A percentile compares a stretch with the other conserved stretches of the same genome.
Conservation (phyloP, 2,888 invertebrate species). For the Sphecodes monilicornis region DNA sequence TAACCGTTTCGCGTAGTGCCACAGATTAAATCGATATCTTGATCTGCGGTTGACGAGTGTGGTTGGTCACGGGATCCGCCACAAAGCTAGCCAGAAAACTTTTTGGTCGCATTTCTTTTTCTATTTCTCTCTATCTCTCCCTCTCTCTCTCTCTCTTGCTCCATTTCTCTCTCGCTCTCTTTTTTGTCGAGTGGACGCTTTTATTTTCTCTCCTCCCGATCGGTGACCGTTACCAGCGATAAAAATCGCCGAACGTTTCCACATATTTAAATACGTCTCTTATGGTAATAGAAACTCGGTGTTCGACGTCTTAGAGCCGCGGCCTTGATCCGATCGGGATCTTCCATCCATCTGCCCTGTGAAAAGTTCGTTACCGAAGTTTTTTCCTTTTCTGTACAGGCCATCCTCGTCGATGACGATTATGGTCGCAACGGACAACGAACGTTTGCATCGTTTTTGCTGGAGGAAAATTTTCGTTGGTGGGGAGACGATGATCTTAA, state of each 20-base stretch:
- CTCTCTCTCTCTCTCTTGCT: background rate
- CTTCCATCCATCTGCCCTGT: conserved; percentile 43
- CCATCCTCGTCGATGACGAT: background rate
- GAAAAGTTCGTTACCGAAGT: conserved; percentile 40
- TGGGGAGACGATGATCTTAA: background rate
- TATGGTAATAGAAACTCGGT: conserved; percentile 48
- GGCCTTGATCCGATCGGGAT: conserved; percentile 34
- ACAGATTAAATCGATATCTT: conserved; percentile 73
- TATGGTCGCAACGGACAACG: background rate
- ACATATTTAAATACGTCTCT: conserved; percentile 59
- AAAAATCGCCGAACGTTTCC: conserved; percentile 52
- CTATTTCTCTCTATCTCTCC: background rate
- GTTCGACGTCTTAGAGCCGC: conserved; percentile 5
- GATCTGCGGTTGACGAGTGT: conserved; percentile 66
- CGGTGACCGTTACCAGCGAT: conserved; percentile 63
- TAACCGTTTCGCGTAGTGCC: conserved; percentile 52
- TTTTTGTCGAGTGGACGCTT: no score
- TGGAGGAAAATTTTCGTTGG: background rate
- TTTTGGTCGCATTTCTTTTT: conserved; percentile 41
- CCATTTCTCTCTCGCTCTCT: background rate
- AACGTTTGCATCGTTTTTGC: background rate
- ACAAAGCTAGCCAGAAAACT: conserved; percentile 30
- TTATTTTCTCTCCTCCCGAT: conserved; percentile 41
- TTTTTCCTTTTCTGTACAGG: background rate
- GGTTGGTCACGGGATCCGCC: conserved; percentile 58